These are phyloP conservation scores for Pollachius pollachius DNA, from an alignment of 2,113 vertebrate genomes.

Conservation along the genomic window DNA sequence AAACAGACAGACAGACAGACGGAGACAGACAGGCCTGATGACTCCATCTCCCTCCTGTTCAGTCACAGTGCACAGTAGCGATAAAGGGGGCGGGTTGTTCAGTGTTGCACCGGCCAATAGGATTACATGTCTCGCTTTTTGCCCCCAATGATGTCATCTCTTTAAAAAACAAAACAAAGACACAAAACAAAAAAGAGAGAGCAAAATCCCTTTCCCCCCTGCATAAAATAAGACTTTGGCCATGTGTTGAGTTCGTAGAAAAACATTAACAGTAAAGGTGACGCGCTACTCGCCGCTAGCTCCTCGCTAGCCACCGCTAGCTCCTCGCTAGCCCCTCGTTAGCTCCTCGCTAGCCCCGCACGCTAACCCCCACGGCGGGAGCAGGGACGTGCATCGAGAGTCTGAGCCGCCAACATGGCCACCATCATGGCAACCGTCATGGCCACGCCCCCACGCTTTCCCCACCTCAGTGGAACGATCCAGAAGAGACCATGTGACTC, in stretches of 20 bases:
- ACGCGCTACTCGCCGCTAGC: too few relatives aligned
- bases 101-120: constrained; percentile 29
- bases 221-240: constrained; percentile 76
- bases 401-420: too few relatives aligned
- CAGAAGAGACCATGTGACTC: too few relatives aligned
- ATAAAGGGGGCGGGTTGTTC: constrained; percentile 32
- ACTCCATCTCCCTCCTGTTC: constrained; percentile 45
- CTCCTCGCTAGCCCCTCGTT: neutral
- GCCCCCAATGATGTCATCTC: constrained; percentile 2
- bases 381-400: too few relatives aligned
- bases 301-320: constrained; percentile 8
- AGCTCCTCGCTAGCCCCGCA: constrained; percentile 17
- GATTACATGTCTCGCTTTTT: constrained; percentile 8
- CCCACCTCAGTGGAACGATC: too few relatives aligned
- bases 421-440: too few relatives aligned
- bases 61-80: constrained; percentile 84
- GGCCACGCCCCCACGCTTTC: too few relatives aligned
- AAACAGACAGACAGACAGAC: constrained; percentile 17
- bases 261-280: constrained; percentile 22
- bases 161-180: constrained; percentile 43
- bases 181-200: constrained; percentile 35
- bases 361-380: too few relatives aligned
- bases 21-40: constrained; percentile 14
- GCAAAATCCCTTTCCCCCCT: constrained; percentile 64
- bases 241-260: constrained; percentile 50